Conservation (phyloP, 1,140 invertebrate genomes). For the Idris sp. region DNA sequence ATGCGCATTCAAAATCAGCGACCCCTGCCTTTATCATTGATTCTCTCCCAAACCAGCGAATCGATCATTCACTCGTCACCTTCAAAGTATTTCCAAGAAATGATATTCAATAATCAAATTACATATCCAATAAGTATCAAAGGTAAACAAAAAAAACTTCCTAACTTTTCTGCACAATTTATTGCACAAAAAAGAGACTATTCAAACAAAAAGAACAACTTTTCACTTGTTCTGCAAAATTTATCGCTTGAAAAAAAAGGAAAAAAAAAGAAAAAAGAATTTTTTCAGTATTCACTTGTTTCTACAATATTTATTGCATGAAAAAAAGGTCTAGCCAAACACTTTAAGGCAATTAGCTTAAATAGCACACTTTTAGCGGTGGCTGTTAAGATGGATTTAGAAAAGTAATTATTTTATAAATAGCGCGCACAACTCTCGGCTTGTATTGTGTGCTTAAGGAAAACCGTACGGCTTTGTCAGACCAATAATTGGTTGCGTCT, state of each 20-base stretch:
- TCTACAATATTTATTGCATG: conserved; percentile 12
- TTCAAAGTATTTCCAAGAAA: conserved; percentile 35
- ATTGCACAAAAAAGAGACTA: no score
- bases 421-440: conserved; percentile 40
- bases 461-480: conserved; percentile 52
- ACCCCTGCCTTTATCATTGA: conserved; percentile 22
- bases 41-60: conserved; percentile 29
- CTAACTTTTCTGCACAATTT: no score
- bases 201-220: no score
- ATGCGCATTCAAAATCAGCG: conserved; percentile 54
- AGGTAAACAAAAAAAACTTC: no score
- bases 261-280: no score
- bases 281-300: no score
- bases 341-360: conserved; percentile 40
- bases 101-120: conserved; percentile 13
- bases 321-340: not conserved
- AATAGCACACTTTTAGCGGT: conserved; percentile 28
- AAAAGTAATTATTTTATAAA: conserved; percentile 58
- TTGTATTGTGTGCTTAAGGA: conserved; percentile 48
- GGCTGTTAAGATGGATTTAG: conserved; percentile 51
- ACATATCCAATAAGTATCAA: no score
- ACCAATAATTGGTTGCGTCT: conserved; percentile 43
- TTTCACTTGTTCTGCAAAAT: no score
- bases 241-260: no score
- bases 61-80: conserved; percentile 50